Conservation (phyloP, 1,140 invertebrate genomes). For the Euura lappo region DNA sequence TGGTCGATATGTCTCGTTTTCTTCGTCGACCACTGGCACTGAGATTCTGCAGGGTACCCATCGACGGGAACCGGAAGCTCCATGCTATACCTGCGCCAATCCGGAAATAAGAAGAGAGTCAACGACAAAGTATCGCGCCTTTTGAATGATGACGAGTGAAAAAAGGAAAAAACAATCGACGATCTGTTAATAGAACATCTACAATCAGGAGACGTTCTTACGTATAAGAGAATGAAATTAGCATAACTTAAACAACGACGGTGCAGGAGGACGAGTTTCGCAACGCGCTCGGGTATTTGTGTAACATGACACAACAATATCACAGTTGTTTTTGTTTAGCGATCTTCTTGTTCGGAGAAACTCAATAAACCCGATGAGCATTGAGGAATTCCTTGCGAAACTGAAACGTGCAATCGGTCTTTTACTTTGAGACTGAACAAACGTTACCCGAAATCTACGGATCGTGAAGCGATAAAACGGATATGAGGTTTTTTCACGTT, state of each 20-base stretch:
- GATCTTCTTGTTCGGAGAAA: no score
- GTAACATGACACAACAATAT: no score
- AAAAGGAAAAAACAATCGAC: background rate
- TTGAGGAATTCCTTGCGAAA: no score
- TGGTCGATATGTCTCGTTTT: slow-evolving; percentile 30
- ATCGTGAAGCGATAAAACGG: no score
- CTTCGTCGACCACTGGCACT: slow-evolving; percentile 39
- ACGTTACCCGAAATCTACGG: no score
- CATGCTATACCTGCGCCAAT: slow-evolving; percentile 49
- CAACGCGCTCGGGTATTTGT: no score
- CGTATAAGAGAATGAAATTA: background rate
- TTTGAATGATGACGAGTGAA: background rate
- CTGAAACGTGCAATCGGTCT: no score
- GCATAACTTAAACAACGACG: background rate
- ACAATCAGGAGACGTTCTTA: background rate
- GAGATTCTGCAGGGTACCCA: slow-evolving; percentile 43
- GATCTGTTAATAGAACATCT: background rate
- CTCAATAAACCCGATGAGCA: no score
- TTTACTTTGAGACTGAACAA: no score
- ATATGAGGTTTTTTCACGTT: no score
- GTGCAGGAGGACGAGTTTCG: no score
- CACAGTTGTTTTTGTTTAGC: no score
- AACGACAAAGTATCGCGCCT: background rate
- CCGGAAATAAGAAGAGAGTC: background rate
- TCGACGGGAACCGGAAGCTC: slow-evolving; percentile 55